These are phyloP conservation scores for Xylota segnis DNA, from an alignment of 2,888 invertebrate species.

Conservation along the genomic window DNA sequence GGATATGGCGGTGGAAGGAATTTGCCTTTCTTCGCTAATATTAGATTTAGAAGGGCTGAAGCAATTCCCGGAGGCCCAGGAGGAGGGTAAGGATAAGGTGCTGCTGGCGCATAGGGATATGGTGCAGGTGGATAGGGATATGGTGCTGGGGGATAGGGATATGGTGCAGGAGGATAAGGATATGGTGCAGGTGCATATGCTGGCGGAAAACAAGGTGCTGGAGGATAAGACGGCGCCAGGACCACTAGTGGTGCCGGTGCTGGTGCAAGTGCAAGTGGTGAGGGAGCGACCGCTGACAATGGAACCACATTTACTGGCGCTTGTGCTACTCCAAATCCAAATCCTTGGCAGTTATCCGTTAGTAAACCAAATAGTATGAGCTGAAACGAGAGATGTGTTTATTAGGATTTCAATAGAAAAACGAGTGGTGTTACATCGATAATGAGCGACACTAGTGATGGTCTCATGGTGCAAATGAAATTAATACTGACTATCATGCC, in stretches of 20 bases:
- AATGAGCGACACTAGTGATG: constrained; percentile 18
- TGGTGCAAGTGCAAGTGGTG: constrained; percentile 28
- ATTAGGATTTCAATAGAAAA: neutral
- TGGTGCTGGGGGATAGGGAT: neutral
- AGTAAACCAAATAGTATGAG: constrained; percentile 13
- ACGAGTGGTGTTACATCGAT: constrained; percentile 18
- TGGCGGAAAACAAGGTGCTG: constrained; percentile 12
- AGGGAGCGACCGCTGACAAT: constrained; percentile 6
- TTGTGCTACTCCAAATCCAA: constrained; percentile 48
- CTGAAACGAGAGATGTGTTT: constrained; percentile 7
- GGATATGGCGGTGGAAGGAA: constrained; percentile 27
- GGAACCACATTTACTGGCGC: constrained; percentile 22
- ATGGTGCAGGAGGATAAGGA: neutral
- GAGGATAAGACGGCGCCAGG: constrained; percentile 14
- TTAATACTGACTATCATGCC: constrained; percentile 24
- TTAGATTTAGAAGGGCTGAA: constrained; percentile 18
- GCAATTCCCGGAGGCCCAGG: constrained; percentile 21
- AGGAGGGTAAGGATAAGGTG: constrained; percentile 32
- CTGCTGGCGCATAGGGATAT: constrained; percentile 17
- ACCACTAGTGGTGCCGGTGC: constrained; percentile 7
- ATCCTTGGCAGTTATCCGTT: neutral
- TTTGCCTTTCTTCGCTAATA: constrained; percentile 55
- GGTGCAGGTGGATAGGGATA: constrained; percentile 17
- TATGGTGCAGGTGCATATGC: neutral
- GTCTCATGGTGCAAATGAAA: constrained; percentile 31